Percentiles rank a stretch among this genome's conserved stretches.
Evolutionary conservation across 1,140 invertebrate species (phyloP).

Genomic region (Ruditapes philippinarum): DNA sequence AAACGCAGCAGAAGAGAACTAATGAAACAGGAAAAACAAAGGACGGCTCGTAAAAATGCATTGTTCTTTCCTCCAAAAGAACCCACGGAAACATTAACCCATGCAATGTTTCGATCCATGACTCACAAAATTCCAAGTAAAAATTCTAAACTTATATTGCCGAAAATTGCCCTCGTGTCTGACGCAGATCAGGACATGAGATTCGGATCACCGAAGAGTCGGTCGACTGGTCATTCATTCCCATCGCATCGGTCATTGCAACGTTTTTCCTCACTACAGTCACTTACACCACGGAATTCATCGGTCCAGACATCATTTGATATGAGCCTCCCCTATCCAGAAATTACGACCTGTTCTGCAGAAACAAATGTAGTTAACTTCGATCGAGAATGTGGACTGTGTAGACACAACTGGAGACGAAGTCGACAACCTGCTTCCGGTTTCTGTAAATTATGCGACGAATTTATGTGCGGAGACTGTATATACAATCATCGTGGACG

Average conservation of each 20-base stretch:
- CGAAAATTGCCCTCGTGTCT: conserved; percentile 10
- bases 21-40: neutral
- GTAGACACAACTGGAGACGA: neutral
- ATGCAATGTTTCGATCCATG: conserved; percentile 51
- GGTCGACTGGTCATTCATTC: neutral
- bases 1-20: neutral
- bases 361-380: neutral
- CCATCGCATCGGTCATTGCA: conserved; percentile 2
- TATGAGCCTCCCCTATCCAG: neutral
- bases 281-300: neutral
- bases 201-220: neutral
- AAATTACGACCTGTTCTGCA: neutral
- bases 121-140: conserved; percentile 34
- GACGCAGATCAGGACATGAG: neutral
- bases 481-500: neutral
- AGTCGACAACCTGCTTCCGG: conserved; percentile 25
- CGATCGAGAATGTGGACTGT: conserved; percentile 43
- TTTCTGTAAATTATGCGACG: conserved; percentile 54
- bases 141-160: conserved; percentile 1
- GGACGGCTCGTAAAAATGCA: neutral
- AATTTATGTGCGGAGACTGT: conserved; percentile 45
- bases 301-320: neutral
- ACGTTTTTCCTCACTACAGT: neutral
- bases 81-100: conserved; percentile 38
- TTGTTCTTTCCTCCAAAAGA: conserved; percentile 10